Conservation (phyloP, 2,888 invertebrate genomes). For the Anthophora plumipes region DNA sequence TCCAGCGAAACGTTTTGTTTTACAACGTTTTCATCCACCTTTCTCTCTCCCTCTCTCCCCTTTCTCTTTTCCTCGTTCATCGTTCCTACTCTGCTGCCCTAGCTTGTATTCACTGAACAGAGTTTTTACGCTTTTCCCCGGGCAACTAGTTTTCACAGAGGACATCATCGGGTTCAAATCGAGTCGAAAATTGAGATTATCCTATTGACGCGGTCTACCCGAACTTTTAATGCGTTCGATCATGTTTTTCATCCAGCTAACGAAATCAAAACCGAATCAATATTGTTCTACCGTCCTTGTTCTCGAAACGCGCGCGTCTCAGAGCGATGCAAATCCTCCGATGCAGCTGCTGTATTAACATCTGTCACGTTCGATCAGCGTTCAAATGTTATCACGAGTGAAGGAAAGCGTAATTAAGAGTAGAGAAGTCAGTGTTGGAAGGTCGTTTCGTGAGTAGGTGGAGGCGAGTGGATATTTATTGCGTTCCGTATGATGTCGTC, state of each 20-base stretch:
- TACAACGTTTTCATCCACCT: slow-evolving; percentile 56
- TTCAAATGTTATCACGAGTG: too few relatives aligned
- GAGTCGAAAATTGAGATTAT: slow-evolving; percentile 70
- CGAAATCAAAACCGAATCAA: slow-evolving; percentile 69
- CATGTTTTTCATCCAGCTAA: slow-evolving; percentile 60
- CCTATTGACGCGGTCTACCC: slow-evolving; percentile 51
- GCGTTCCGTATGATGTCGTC: slow-evolving; percentile 20
- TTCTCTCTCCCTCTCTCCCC: slow-evolving; percentile 4
- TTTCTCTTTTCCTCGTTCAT: neutral
- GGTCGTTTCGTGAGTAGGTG: neutral
- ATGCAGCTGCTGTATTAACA: too few relatives aligned
- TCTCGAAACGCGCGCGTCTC: slow-evolving; percentile 14
- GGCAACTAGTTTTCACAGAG: slow-evolving; percentile 47
- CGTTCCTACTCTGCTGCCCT: neutral
- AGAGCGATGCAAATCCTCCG: slow-evolving; percentile 36
- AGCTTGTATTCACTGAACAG: slow-evolving; percentile 48
- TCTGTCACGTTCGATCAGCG: too few relatives aligned
- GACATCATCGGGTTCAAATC: slow-evolving; percentile 59
- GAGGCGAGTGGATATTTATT: slow-evolving; percentile 34
- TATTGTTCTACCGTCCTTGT: slow-evolving; percentile 57
- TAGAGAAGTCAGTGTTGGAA: slow-evolving; percentile 6
- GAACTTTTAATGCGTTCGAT: slow-evolving; percentile 71
- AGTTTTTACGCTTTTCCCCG: slow-evolving; percentile 54
- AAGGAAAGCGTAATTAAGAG: slow-evolving; percentile 27
- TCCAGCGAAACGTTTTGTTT: slow-evolving; percentile 72